These are phyloP conservation scores for Homarus gammarus DNA, from an alignment of 2,888 invertebrate genomes.

Conservation along the genomic window DNA sequence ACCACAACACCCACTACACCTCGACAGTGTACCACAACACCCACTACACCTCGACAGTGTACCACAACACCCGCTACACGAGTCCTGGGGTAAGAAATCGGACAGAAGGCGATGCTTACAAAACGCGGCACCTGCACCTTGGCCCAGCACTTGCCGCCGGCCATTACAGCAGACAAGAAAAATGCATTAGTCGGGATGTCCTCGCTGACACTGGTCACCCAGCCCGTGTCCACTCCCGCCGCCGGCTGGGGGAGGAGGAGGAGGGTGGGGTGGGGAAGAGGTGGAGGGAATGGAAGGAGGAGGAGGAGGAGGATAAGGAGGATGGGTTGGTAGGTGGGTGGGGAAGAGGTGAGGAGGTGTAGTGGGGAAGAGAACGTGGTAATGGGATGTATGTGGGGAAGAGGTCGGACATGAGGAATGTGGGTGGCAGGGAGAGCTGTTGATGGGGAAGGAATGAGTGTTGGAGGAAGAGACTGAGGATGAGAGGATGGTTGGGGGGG, in stretches of 20 bases:
- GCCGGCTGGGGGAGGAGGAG: background rate
- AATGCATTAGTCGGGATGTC: conserved; percentile 56
- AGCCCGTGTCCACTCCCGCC: conserved; percentile 23
- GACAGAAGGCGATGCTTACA: conserved; percentile 46
- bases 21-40: background rate
- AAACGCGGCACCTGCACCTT: conserved; percentile 47
- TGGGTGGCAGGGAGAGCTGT: background rate
- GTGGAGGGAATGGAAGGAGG: background rate
- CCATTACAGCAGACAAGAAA: conserved; percentile 62
- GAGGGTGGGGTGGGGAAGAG: background rate
- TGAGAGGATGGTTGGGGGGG: background rate
- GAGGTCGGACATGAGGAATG: background rate
- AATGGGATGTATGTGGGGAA: background rate
- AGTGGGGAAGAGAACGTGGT: background rate
- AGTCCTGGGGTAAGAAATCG: conserved; percentile 46
- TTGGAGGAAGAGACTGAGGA: background rate
- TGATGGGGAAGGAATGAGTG: background rate
- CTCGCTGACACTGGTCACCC: conserved; percentile 44
- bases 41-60: background rate
- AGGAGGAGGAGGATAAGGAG: background rate
- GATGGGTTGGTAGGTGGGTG: background rate
- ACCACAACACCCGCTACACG: conserved; percentile 34
- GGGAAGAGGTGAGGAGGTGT: background rate
- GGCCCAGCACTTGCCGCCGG: conserved; percentile 54
- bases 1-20: conserved; percentile 8